phyloP scores from a whole-genome alignment of 2,113 vertebrate genomes.

The Petromus typicus region DNA sequence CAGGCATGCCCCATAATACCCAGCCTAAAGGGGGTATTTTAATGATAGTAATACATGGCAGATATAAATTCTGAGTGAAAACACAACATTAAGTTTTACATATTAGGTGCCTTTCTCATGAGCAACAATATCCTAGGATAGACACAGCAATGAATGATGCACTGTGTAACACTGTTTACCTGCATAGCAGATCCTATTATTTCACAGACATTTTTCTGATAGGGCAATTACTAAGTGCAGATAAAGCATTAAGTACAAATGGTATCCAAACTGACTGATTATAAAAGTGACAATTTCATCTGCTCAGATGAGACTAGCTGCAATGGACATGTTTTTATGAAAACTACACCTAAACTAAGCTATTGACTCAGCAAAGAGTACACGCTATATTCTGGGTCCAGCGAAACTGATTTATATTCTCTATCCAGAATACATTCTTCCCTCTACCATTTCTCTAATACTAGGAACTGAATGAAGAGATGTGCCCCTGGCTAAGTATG shows the following conservation, averaged over 20 bases:
- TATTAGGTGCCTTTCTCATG: neutral
- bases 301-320: neutral
- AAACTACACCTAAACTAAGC: conserved; percentile 15
- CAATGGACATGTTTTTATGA: neutral
- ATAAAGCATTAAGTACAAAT: neutral
- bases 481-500: neutral
- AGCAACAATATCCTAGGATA: neutral
- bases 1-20: neutral
- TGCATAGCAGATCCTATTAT: conserved; percentile 10
- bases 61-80: conserved; percentile 46
- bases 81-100: conserved; percentile 47
- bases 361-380: neutral
- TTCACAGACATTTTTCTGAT: conserved; percentile 32
- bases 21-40: neutral
- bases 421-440: neutral
- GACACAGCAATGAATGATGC: neutral
- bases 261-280: neutral
- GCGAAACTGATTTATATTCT: neutral
- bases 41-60: neutral
- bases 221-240: conserved; percentile 13
- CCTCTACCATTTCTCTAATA: neutral
- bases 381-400: neutral
- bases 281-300: conserved; percentile 46
- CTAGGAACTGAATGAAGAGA: neutral
- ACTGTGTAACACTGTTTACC: neutral